phyloP scores from a whole-genome alignment of 2,113 vertebrate species.

The Eurystomus gularis region DNA sequence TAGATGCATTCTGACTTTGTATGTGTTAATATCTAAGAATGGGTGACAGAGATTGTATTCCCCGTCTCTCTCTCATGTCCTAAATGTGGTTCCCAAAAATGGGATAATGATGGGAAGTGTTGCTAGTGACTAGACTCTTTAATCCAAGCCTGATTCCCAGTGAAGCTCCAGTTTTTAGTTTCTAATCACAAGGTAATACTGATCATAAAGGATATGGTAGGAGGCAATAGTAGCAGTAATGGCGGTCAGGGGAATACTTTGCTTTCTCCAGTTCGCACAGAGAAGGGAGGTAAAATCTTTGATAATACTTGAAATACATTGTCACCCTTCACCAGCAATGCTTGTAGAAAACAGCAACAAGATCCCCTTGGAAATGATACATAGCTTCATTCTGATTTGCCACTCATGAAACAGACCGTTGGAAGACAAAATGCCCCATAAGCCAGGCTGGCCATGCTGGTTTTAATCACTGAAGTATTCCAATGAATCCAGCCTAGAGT shows the following conservation, averaged over 20 bases:
- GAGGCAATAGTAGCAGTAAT: not conserved
- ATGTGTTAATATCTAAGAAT: not conserved
- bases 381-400: not conserved
- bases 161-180: not conserved
- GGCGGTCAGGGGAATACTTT: not conserved
- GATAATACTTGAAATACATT: not conserved
- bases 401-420: not conserved
- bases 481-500: not conserved
- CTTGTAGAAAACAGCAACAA: not conserved
- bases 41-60: not conserved
- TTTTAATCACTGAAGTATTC: not conserved
- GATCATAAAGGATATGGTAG: not conserved
- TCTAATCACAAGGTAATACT: not conserved
- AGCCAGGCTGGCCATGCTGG: fast-evolving
- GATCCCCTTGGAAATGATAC: not conserved
- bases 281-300: not conserved
- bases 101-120: not conserved
- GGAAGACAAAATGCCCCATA: not conserved
- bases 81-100: not conserved
- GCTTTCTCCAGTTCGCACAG: not conserved
- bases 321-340: not conserved
- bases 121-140: not conserved
- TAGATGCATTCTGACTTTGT: not conserved
- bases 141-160: not conserved
- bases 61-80: not conserved